Evolutionary conservation across 2,113 vertebrate species (phyloP).

Genomic region (Haemorhous mexicanus): DNA sequence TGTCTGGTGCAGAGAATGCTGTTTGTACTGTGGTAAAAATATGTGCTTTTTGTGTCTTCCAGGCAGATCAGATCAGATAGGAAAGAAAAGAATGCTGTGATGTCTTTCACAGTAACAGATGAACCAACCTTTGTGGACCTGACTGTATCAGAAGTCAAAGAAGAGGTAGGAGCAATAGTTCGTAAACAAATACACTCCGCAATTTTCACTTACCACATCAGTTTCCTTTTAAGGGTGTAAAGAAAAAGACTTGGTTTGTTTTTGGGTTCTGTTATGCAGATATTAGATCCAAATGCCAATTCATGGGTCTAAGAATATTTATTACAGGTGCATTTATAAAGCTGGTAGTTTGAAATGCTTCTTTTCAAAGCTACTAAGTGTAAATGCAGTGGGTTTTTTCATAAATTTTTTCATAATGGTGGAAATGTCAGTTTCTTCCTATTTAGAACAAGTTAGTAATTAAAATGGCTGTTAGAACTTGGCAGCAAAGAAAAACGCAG

Average conservation of each 20-base stretch:
- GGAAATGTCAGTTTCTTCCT: neutral
- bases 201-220: neutral
- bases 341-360: neutral
- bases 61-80: conserved; percentile 95
- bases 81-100: conserved; percentile 92
- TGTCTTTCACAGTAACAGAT: conserved; percentile 92
- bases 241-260: neutral
- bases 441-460: neutral
- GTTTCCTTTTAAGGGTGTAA: neutral
- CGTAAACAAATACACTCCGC: neutral
- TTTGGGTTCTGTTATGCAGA: neutral
- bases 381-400: neutral
- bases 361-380: neutral
- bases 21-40: neutral
- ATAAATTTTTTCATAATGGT: neutral
- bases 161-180: conserved; percentile 79
- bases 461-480: neutral
- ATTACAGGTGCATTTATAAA: neutral
- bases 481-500: neutral
- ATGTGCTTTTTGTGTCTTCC: conserved; percentile 37
- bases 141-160: conserved; percentile 85
- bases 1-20: neutral
- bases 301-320: neutral
- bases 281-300: neutral
- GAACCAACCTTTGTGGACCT: conserved; percentile 89